Evolutionary conservation across 2,113 vertebrate genomes (phyloP).

Genomic region (Bubalus kerabau): DNA sequence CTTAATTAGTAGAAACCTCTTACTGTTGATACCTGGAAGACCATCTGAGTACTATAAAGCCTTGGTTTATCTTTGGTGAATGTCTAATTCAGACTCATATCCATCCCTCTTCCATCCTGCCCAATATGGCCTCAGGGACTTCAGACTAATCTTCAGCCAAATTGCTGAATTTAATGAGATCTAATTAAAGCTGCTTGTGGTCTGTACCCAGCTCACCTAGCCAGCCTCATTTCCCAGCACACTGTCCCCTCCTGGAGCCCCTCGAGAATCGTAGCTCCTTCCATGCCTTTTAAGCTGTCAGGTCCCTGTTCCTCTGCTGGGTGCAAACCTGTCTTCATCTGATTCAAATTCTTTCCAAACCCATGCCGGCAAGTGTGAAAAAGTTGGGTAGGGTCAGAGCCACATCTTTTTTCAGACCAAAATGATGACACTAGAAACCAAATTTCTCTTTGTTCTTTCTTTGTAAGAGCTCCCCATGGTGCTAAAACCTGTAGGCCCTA

Average conservation of each 20-base stretch:
- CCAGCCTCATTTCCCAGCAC: not conserved
- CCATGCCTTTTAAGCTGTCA: not conserved
- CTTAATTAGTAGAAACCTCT: not conserved
- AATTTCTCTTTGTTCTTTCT: not conserved
- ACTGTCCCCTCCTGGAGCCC: rapidly evolving
- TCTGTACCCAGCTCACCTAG: not conserved
- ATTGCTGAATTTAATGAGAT: not conserved
- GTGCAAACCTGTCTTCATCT: not conserved
- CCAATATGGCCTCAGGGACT: not conserved
- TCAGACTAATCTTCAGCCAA: not conserved
- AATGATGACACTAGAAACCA: not conserved
- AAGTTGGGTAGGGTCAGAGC: not conserved
- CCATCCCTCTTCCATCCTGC: not conserved
- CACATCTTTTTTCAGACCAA: not conserved
- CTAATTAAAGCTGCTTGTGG: not conserved
- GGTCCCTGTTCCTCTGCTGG: not conserved
- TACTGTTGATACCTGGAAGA: not conserved
- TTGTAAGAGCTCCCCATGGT: not conserved
- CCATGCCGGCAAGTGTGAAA: not conserved
- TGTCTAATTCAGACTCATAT: not conserved
- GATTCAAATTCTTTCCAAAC: not conserved
- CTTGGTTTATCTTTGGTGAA: not conserved
- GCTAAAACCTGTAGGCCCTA: not conserved
- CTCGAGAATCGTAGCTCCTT: not conserved
- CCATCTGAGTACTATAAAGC: not conserved